Base-by-base conservation (phyloP, 2,113 vertebrate species). In the Cichladusa arquata region DNA sequence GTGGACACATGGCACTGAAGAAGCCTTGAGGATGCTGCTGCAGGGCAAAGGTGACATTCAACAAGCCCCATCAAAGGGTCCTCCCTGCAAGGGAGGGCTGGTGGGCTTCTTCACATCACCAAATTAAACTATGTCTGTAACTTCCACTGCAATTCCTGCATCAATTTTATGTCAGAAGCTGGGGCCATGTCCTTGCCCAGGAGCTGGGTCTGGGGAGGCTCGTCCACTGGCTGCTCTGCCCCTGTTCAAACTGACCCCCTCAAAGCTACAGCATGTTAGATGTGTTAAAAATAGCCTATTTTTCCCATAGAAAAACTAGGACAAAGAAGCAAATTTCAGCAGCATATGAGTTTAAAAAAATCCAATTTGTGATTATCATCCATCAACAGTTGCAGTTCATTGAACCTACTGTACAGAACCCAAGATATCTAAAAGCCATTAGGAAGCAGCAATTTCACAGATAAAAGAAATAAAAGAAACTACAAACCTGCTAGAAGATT, bases 401-500 rank as follows among this genome's bases (percentile, higher is more conserved):
- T 95, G 58, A 85, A 51, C 12, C 65, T 88, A 86, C 76, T 81
- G 13, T 58, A 96, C 17, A 90, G 61, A 86, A 50, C 53, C 42
- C 2, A 77, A 88, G 73, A 95, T 72, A 96, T 60, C 84, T 78
- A 95, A 92, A 96, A 91, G 80, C 81, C 74, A 86, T 60, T 94
- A 94, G 84, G 54, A 83, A 95, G 73, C 48, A 90, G 74, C 31
- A 33, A 93, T 94, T 97, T 91, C 88, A 95, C 40, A 89, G 90
- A 96, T 87, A 53, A 56, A 94, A 96, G 83, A 96, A 97, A 97
- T 94, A 96, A 86, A 97, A 95, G 47, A 97, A 97, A 79, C 93
- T 91, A 99, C 99, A 98, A 98, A 99, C 99, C 99, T 99, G 98
- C 98, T 98, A 71, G 98, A 98, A 19, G 99, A 88, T 97, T 99